Evolutionary conservation across 2,797 vertebrate genomes (phyloP).

Genomic region (Pelodytes ibericus): DNA sequence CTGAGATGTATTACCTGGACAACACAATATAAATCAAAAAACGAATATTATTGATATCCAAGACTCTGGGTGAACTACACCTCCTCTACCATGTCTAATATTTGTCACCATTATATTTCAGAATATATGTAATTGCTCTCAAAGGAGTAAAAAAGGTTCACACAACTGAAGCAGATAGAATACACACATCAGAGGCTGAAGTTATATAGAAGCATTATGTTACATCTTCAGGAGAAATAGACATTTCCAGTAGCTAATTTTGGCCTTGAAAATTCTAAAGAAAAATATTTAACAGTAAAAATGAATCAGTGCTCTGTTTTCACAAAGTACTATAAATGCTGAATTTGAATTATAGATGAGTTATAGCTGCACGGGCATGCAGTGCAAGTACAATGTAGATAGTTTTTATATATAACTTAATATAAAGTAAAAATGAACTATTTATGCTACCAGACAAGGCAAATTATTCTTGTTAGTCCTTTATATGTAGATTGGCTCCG

Average conservation of each 20-base stretch:
- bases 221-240: conserved; percentile 7
- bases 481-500: too few relatives aligned
- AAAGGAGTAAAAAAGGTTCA: conserved; percentile 39
- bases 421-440: too few relatives aligned
- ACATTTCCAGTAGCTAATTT: conserved; percentile 23
- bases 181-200: conserved; percentile 32
- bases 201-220: conserved; percentile 35
- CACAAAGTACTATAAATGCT: background rate
- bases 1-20: conserved; percentile 16
- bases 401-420: too few relatives aligned
- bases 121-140: conserved; percentile 60
- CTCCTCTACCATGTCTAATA: conserved; percentile 26
- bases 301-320: background rate
- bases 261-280: conserved; percentile 35
- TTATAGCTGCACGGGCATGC: too few relatives aligned
- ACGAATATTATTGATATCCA: conserved; percentile 4
- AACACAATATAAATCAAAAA: conserved; percentile 36
- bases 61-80: conserved; percentile 14
- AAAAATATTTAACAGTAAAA: conserved; percentile 11
- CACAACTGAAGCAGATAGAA: conserved; percentile 52
- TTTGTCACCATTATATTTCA: conserved; percentile 48
- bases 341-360: background rate
- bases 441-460: too few relatives aligned
- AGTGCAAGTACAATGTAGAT: too few relatives aligned
- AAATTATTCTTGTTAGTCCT: too few relatives aligned